Evolutionary conservation across 1,140 invertebrate genomes (phyloP).

Genomic region (Trinorchestia longiramus): DNA sequence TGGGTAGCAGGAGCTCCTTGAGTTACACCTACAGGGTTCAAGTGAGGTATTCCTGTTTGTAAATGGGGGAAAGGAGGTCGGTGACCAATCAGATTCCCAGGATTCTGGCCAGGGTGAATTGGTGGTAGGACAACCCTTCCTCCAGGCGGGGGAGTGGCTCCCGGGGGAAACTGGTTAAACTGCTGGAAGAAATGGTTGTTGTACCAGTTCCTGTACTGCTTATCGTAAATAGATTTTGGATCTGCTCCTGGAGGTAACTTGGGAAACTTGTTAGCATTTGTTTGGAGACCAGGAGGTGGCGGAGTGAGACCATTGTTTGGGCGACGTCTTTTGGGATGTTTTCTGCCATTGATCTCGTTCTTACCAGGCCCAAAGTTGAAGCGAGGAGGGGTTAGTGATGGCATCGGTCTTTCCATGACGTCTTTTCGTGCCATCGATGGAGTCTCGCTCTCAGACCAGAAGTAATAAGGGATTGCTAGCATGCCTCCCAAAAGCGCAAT

Average conservation of each 20-base stretch:
- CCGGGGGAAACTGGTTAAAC: constrained; percentile 45
- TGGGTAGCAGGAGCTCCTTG: constrained; percentile 47
- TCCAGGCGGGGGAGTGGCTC: neutral
- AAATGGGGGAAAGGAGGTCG: constrained; percentile 57
- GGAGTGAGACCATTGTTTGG: constrained; percentile 19
- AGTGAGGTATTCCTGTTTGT: neutral
- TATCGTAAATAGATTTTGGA: constrained; percentile 54
- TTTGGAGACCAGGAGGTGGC: constrained; percentile 41
- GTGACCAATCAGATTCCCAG: constrained; percentile 52
- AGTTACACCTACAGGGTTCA: constrained; percentile 12
- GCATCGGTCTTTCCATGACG: neutral
- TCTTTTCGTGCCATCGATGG: constrained; percentile 51
- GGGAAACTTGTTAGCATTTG: neutral
- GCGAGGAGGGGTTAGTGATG: constrained; percentile 47
- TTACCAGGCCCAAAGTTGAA: constrained; percentile 29
- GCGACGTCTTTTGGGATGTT: constrained; percentile 49
- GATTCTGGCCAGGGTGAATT: constrained; percentile 58
- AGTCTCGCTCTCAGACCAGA: constrained; percentile 26
- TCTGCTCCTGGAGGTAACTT: neutral
- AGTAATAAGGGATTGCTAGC: constrained; percentile 60
- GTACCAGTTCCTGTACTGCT: constrained; percentile 63
- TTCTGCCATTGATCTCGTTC: neutral
- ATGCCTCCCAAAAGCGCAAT: constrained; percentile 59
- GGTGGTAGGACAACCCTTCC: neutral
- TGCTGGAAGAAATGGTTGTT: constrained; percentile 55